Evolutionary conservation across 2,888 invertebrate genomes (phyloP), one percentile per base, ranked within the genome.

Genomic region (Cheilosia scutellata): DNA sequence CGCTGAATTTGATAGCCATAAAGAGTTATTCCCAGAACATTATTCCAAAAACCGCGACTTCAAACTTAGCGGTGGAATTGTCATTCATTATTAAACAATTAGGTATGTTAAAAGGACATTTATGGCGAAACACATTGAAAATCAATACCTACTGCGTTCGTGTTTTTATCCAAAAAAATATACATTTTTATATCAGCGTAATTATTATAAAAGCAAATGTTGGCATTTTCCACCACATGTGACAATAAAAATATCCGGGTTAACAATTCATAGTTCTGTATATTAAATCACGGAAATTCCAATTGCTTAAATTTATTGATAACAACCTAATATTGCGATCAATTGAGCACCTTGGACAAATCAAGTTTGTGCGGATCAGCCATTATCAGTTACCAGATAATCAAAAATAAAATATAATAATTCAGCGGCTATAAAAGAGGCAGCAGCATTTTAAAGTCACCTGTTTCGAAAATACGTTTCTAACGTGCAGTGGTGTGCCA

Each of bases 371-470:
- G 49, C 53, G 76, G 82, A 82, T 82, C 68, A 82, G 33, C 29
- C 44, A 72, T 71, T 82, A 86, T 80, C 82, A 70, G 25, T 68
- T 72, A 77, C 82, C 82, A 57, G 29, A 71, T 68, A 86, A 86
- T 82, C 82, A 27, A 68, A 76, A 70, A 76, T 53, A 60, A 55
- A 75, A 70, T 27, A 25, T 25, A 72, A 82, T 82, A 72, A 86
- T 76, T 53, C 55, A 78, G 49, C 72, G 74, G 60, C 88, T 89
- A 89, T 89, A 89, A 88, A 89, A 89, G 89, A 80, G 80, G 87
- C 82, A 82, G 74, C 20, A 57, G 47, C 33, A 42, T 70, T 66
- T 65, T 63, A 27, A 84, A 55, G 31, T 51, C 75, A 77, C 60
- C 87, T 87, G 88, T 88, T 89, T 87, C 68, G 62, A 88, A 47